phyloP scores from a whole-genome alignment of 2,888 invertebrate genomes.

The Apodemia zela region DNA sequence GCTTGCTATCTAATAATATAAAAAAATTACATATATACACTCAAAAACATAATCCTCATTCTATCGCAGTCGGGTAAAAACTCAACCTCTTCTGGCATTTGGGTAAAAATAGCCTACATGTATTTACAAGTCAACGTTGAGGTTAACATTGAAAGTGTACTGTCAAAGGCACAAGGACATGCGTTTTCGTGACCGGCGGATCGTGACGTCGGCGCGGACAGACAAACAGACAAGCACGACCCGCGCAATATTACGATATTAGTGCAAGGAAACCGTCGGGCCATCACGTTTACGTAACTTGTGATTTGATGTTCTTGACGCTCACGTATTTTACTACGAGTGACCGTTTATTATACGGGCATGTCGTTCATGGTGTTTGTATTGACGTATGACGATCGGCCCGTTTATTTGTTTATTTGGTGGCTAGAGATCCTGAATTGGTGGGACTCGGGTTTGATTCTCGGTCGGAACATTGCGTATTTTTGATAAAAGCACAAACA shows the following conservation, averaged over 20 bases:
- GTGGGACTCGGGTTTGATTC: no score
- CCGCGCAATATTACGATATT: slow-evolving; percentile 31
- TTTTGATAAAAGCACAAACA: no score
- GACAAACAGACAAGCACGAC: slow-evolving; percentile 38
- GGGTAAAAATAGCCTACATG: not conserved
- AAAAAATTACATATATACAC: no score
- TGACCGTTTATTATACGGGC: not conserved
- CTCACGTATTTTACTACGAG: slow-evolving; percentile 6
- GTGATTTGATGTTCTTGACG: slow-evolving; percentile 7
- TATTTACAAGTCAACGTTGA: not conserved
- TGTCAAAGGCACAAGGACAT: slow-evolving; percentile 38
- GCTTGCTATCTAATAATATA: no score
- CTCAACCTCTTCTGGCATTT: no score
- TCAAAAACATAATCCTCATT: no score
- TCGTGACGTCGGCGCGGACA: slow-evolving; percentile 40
- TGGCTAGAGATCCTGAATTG: no score
- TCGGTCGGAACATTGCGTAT: no score
- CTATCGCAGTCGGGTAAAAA: no score
- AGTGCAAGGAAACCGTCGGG: slow-evolving; percentile 18
- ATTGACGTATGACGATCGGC: not conserved
- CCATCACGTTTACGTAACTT: slow-evolving; percentile 17
- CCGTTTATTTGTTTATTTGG: no score
- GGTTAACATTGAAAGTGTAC: slow-evolving; percentile 35
- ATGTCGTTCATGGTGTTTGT: not conserved
- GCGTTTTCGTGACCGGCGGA: slow-evolving; percentile 36